Evolutionary conservation across 2,797 vertebrate species (phyloP).

Genomic region (Cheirogaleus major): DNA sequence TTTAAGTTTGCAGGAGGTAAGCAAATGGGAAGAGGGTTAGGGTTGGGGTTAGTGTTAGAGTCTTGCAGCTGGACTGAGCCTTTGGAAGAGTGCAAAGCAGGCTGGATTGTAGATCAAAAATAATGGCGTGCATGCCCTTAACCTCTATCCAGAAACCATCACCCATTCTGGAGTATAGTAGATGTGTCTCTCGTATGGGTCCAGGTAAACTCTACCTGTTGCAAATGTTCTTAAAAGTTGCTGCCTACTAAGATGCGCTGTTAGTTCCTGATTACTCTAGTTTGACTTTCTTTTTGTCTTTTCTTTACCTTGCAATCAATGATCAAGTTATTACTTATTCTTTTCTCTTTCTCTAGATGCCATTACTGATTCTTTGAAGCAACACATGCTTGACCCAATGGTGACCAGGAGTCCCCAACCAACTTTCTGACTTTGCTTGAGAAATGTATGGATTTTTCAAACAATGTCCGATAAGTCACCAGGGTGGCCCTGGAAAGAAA

Average conservation of each 20-base stretch:
- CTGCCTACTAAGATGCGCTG: background rate
- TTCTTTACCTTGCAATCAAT: slow-evolving; percentile 54
- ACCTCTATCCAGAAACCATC: background rate
- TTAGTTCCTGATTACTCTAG: slow-evolving; percentile 11
- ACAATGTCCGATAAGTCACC: slow-evolving; percentile 45
- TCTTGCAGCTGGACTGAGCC: too few relatives aligned
- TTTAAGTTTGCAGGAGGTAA: background rate
- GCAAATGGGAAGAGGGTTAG: background rate
- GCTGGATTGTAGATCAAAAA: background rate
- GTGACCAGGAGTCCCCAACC: slow-evolving; percentile 21
- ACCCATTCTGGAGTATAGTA: background rate
- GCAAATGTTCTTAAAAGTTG: background rate
- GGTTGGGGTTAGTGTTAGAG: background rate
- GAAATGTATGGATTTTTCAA: slow-evolving; percentile 64
- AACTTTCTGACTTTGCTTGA: slow-evolving; percentile 49
- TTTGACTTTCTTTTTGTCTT: slow-evolving; percentile 46
- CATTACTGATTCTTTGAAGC: slow-evolving; percentile 66
- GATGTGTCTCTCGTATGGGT: background rate
- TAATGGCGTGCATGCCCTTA: background rate
- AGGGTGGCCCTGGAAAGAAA: background rate
- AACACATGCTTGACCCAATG: slow-evolving; percentile 31
- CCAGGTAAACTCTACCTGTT: background rate
- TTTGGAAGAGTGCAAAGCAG: background rate
- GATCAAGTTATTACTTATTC: slow-evolving; percentile 62
- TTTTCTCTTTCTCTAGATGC: slow-evolving; percentile 58